These are phyloP conservation scores for Pseudolaguvia tuberculata DNA, from an alignment of 2,113 vertebrate genomes.

Conservation along the genomic window DNA sequence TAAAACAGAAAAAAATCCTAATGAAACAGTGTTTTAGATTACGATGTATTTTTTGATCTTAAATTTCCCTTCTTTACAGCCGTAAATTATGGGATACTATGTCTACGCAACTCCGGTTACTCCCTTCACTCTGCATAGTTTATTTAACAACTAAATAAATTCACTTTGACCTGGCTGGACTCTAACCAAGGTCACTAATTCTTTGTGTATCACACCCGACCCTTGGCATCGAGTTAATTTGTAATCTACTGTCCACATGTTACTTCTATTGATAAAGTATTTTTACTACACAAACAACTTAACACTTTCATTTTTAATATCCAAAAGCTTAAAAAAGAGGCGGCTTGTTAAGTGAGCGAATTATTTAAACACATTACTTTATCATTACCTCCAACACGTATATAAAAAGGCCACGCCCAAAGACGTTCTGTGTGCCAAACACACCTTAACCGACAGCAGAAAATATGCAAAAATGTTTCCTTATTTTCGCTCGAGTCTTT, in stretches of 20 bases:
- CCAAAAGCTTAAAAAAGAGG: conserved; percentile 18
- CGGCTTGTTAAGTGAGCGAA: neutral
- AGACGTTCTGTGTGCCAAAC: neutral
- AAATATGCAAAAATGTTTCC: conserved; percentile 3
- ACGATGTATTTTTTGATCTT: too few species aligned
- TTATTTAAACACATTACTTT: neutral
- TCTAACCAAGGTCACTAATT: conserved; percentile 38
- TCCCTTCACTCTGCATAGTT: neutral
- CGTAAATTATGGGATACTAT: neutral
- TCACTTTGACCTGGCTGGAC: neutral
- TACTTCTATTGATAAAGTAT: neutral
- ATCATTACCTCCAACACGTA: conserved; percentile 15
- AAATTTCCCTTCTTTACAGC: too few species aligned
- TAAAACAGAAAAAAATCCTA: neutral
- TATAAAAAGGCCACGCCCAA: conserved; percentile 13
- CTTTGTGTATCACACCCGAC: conserved; percentile 23
- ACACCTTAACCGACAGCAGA: conserved; percentile 14
- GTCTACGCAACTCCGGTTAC: neutral
- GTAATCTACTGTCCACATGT: conserved; percentile 12
- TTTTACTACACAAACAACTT: neutral
- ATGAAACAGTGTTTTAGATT: neutral
- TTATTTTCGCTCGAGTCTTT: neutral
- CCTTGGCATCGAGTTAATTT: conserved; percentile 27
- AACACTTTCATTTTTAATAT: neutral
- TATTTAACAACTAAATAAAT: conserved; percentile 7